Conservation (phyloP, 2,113 vertebrate genomes). For the Salminus brasiliensis region DNA sequence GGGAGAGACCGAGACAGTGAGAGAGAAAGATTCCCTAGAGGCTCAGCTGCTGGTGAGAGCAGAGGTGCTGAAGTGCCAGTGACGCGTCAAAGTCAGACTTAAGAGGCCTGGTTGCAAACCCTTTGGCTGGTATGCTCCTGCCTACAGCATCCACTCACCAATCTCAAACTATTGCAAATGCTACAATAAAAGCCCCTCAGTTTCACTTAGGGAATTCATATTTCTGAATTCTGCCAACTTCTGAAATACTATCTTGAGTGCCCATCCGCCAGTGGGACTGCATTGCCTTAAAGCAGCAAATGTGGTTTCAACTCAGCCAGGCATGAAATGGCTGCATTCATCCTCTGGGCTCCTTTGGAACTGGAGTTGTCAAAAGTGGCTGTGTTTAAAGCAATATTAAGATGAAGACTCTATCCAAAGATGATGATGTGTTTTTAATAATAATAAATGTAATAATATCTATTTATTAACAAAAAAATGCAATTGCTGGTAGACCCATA, state of each 20-base stretch:
- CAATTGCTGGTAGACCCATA: too few species aligned
- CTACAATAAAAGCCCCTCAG: neutral
- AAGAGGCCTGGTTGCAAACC: neutral
- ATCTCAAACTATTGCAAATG: neutral
- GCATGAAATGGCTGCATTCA: neutral
- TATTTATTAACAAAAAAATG: too few species aligned
- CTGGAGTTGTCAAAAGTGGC: neutral
- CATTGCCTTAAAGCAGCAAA: neutral
- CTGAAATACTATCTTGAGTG: neutral
- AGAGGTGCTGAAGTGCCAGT: neutral
- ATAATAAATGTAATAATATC: neutral
- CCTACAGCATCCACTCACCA: neutral
- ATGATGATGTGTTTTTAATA: neutral
- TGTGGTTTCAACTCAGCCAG: slow-evolving; percentile 8
- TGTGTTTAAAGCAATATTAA: neutral
- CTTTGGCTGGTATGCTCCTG: neutral
- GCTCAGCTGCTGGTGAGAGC: slow-evolving; percentile 1
- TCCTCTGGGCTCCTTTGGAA: neutral
- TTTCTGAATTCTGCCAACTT: slow-evolving; percentile 7
- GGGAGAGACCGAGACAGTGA: neutral
- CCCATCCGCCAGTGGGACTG: neutral
- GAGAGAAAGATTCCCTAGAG: neutral
- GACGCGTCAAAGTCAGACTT: neutral
- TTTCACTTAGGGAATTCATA: neutral
- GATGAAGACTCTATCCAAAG: neutral